Evolutionary conservation across 2,888 invertebrate genomes (phyloP).

Genomic region (Syritta pipiens): DNA sequence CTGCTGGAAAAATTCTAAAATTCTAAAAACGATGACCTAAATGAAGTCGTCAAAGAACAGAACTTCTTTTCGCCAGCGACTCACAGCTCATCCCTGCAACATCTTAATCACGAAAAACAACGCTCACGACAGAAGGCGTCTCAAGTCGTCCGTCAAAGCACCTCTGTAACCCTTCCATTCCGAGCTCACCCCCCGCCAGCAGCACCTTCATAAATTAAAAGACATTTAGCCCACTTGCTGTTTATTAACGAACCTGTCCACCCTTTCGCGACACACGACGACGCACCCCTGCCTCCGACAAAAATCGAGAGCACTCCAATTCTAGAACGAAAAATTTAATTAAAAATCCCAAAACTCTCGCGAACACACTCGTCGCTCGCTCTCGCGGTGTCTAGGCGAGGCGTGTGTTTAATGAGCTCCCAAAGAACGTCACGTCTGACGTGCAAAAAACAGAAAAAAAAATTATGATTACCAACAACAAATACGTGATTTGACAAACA

Average conservation of each 20-base stretch:
- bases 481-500: slow-evolving; percentile 65
- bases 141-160: too few relatives aligned
- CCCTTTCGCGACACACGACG: slow-evolving; percentile 32
- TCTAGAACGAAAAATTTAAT: slow-evolving; percentile 61
- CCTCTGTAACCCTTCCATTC: not conserved
- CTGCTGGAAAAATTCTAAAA: too few relatives aligned
- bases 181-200: too few relatives aligned
- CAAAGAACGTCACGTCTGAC: slow-evolving; percentile 51
- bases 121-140: too few relatives aligned
- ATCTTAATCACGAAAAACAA: too few relatives aligned
- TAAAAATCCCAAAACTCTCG: slow-evolving; percentile 44
- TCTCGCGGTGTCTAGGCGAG: slow-evolving; percentile 25
- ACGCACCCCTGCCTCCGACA: slow-evolving; percentile 2
- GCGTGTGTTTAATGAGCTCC: slow-evolving; percentile 65
- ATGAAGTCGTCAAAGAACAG: too few relatives aligned
- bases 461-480: slow-evolving; percentile 55
- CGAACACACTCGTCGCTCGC: slow-evolving; percentile 4
- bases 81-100: too few relatives aligned
- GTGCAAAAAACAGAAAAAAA: slow-evolving; percentile 27
- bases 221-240: slow-evolving; percentile 60
- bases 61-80: too few relatives aligned
- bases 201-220: slow-evolving; percentile 61
- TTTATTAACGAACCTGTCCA: slow-evolving; percentile 61
- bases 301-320: slow-evolving; percentile 26
- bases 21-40: too few relatives aligned